Base-by-base conservation (phyloP, 2,797 vertebrate species). In the Megaceryle alcyon region DNA sequence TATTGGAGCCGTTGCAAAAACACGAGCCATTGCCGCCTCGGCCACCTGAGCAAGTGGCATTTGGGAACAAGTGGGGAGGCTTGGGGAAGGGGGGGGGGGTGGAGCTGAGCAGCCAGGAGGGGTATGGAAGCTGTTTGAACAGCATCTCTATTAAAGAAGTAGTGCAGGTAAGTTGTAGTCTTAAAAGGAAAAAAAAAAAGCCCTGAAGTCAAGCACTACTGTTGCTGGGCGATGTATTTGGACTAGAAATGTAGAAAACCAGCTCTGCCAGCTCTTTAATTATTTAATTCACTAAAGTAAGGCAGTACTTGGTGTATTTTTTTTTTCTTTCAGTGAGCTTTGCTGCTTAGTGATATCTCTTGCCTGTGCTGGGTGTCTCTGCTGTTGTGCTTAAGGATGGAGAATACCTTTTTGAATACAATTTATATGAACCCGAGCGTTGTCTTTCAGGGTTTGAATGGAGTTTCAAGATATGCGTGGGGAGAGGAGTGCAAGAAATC, bases 271-370 rank as follows among this genome's bases (percentile, higher is more conserved):
- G 94, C 84, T 94, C 95, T 77, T 92, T 46, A 88, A 96, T 95
- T 92, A 96, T 96, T 97, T 88, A 93, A 94, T 94, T 77, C n/a
- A 10, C 64, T 73, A 9, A 95, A 96, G 93, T 92, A 49, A 97
- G 73, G 82, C 53, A 91, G 90, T 35, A 70, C 88, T 95, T 72
- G 86, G 85, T 96, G 92, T 41, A 21, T 88, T 95, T 28, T 17
- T 53, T 14, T 26, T 53, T 53, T 10, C 19, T 54, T 94, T 64
- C 82, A 51, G 6, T 69, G 84, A 66, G 95, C 76, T 96, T 91
- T 88, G 84, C 94, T 94, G 92, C 91, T 94, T 39, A 2, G 86
- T 10, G 75, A 54, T 89, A 79, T 83, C 82, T 91, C 0, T 77
- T 91, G 88, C 77, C 80, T 76, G 81, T 77, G 90, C 85, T 7